phyloP scores from a whole-genome alignment of 53 echinoderm and acorn worm genomes.

The Hippasteria phrygiana region DNA sequence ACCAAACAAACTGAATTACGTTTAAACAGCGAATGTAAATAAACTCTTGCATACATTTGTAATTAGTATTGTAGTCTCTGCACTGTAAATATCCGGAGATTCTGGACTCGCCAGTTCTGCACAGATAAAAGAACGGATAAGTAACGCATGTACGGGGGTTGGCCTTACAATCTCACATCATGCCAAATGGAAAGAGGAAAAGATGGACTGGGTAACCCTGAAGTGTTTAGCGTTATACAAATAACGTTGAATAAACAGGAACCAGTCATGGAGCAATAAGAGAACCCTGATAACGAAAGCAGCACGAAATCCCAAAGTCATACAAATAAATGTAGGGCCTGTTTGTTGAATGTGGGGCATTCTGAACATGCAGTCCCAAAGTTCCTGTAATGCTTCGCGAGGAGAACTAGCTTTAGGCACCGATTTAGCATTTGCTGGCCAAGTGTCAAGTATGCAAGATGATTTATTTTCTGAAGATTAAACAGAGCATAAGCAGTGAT shows the following conservation, averaged over 20 bases:
- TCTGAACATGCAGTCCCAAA: no score
- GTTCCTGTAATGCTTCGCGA: not conserved
- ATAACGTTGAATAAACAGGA: conserved; percentile 32
- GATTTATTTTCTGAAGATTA: conserved; percentile 32
- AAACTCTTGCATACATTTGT: no score
- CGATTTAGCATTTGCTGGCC: conserved; percentile 5
- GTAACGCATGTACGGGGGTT: not conserved
- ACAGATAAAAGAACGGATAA: not conserved
- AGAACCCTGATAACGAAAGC: not conserved
- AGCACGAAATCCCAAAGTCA: not conserved
- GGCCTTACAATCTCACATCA: not conserved
- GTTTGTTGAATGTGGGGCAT: conserved; percentile 12
- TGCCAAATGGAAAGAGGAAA: conserved; percentile 7
- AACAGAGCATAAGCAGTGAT: conserved; percentile 17
- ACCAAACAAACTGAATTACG: no score
- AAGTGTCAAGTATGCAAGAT: conserved; percentile 40
- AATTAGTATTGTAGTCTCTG: no score
- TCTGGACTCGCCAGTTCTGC: not conserved
- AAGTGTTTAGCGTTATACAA: conserved; percentile 7
- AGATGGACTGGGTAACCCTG: not conserved
- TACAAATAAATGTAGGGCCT: not conserved
- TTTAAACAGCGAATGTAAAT: no score
- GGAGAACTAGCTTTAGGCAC: not conserved
- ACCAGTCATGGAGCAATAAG: not conserved
- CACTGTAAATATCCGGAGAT: no score